Conservation (phyloP, 2,888 invertebrate species). For the Microctonus brassicae region DNA sequence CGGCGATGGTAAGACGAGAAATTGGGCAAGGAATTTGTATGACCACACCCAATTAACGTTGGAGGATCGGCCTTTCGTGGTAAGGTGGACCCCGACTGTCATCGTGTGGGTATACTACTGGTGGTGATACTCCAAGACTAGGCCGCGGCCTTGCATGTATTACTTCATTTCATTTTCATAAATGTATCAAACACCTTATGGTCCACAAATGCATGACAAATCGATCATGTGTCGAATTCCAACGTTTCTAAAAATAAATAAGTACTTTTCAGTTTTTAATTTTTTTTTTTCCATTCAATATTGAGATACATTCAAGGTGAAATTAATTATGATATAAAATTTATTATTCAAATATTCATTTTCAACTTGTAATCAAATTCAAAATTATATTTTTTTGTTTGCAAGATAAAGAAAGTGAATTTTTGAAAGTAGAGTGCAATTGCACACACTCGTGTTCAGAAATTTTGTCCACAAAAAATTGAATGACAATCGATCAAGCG, state of each 20-base stretch:
- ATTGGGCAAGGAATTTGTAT: constrained; percentile 24
- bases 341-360: too few relatives aligned
- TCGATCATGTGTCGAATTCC: neutral
- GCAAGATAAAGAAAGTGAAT: neutral
- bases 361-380: neutral
- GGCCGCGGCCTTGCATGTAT: constrained; percentile 41
- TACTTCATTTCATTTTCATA: constrained; percentile 23
- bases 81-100: constrained; percentile 20
- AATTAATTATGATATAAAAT: too few relatives aligned
- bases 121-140: constrained; percentile 26
- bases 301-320: too few relatives aligned
- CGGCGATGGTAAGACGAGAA: constrained; percentile 4
- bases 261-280: neutral
- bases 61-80: constrained; percentile 18
- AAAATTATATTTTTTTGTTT: neutral
- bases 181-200: constrained; percentile 1
- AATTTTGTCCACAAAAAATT: neutral
- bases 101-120: constrained; percentile 19
- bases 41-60: constrained; percentile 23
- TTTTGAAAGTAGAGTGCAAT: neutral
- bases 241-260: neutral
- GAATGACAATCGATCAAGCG: constrained; percentile 14
- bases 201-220: neutral
- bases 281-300: too few relatives aligned
- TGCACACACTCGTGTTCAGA: neutral